phyloP scores from a whole-genome alignment of 2,797 vertebrate species.

The Crocidura indochinensis region DNA sequence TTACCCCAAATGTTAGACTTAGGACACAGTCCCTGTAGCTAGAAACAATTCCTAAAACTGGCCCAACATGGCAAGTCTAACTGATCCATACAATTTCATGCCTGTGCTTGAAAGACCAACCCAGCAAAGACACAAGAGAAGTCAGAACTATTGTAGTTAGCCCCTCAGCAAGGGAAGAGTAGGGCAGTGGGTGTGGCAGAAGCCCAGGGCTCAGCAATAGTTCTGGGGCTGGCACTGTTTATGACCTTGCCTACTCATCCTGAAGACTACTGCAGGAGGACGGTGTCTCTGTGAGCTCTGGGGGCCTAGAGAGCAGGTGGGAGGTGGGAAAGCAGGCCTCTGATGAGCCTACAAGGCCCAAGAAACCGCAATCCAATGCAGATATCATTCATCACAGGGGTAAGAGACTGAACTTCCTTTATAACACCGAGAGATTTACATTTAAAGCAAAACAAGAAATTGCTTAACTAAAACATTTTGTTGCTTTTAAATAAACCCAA shows the following conservation, averaged over 20 bases:
- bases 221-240: slow-evolving; percentile 18
- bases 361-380: slow-evolving; percentile 63
- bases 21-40: slow-evolving; percentile 79
- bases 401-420: slow-evolving; percentile 83
- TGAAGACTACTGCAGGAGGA: slow-evolving; percentile 6
- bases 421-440: slow-evolving; percentile 85
- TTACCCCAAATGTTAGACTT: slow-evolving; percentile 79
- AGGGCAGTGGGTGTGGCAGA: background rate
- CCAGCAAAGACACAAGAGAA: slow-evolving; percentile 63
- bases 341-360: slow-evolving; percentile 68
- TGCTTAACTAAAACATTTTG: slow-evolving; percentile 87
- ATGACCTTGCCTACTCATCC: background rate
- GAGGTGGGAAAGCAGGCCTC: slow-evolving; percentile 74
- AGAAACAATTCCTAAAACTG: slow-evolving; percentile 82
- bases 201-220: slow-evolving; percentile 35
- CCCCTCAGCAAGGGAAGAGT: slow-evolving; percentile 36
- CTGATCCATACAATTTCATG: slow-evolving; percentile 68
- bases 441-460: slow-evolving; percentile 85
- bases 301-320: slow-evolving; percentile 44
- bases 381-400: slow-evolving; percentile 68
- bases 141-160: slow-evolving; percentile 58
- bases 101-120: slow-evolving; percentile 61
- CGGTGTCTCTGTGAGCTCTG: slow-evolving; percentile 47
- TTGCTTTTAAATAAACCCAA: slow-evolving; percentile 88
- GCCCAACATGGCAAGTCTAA: slow-evolving; percentile 77